These are phyloP conservation scores for Mycetomoellerius zeteki DNA, from an alignment of 1,140 invertebrate genomes.

Conservation along the genomic window DNA sequence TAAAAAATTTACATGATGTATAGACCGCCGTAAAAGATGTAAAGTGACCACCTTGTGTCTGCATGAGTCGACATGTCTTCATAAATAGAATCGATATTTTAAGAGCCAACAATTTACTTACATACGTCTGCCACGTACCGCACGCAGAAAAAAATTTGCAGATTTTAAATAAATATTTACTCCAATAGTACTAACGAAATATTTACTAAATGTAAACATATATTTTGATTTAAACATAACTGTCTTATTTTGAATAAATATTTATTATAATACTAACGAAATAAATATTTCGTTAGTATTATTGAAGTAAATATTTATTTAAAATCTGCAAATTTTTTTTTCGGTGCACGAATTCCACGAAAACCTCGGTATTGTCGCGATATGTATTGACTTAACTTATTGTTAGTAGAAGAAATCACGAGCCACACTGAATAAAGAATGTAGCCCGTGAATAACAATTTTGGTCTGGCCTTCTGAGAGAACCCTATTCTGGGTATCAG, in stretches of 20 bases:
- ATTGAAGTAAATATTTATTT: no score
- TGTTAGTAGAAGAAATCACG: background rate
- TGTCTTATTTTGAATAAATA: no score
- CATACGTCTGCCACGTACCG: background rate
- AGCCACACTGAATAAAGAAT: background rate
- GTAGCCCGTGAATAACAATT: background rate
- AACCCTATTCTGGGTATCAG: background rate
- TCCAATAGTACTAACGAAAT: no score
- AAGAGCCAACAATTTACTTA: constrained; percentile 35
- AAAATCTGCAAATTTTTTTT: no score
- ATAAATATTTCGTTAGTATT: no score
- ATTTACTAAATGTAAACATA: no score
- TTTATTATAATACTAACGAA: no score
- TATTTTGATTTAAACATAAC: no score
- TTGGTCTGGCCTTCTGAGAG: background rate
- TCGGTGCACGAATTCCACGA: background rate
- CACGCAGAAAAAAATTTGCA: no score
- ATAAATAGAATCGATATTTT: constrained; percentile 17
- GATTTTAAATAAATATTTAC: no score
- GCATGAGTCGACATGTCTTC: background rate
- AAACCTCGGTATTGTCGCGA: background rate
- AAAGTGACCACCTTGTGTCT: background rate
- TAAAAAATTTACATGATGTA: constrained; percentile 35
- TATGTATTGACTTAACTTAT: background rate
- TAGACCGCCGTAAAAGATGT: background rate